These are phyloP conservation scores for Drosophila peninsularis DNA, from an alignment of 2,888 invertebrate genomes.

Conservation along the genomic window DNA sequence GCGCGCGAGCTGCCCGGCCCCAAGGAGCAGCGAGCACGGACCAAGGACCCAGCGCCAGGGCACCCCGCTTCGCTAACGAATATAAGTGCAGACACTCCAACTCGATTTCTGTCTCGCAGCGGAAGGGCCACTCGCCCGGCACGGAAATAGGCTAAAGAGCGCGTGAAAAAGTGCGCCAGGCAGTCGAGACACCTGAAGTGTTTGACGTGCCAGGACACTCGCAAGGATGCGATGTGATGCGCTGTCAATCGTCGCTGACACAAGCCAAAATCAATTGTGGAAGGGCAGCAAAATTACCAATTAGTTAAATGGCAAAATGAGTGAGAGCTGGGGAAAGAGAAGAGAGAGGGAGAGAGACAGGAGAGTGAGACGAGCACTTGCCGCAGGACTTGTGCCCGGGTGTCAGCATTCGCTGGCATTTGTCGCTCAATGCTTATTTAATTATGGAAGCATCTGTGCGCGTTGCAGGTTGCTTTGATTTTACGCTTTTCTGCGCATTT, in stretches of 20 bases:
- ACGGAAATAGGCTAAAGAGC: conserved; percentile 77
- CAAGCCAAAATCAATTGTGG: conserved; percentile 76
- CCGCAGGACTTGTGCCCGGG: conserved; percentile 54
- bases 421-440: conserved; percentile 72
- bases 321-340: conserved; percentile 41
- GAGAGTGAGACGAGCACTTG: conserved; percentile 1
- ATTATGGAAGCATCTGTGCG: conserved; percentile 81
- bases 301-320: conserved; percentile 79
- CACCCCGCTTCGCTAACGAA: conserved; percentile 62
- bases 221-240: conserved; percentile 8
- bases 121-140: conserved; percentile 51
- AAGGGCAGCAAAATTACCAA: conserved; percentile 75
- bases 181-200: conserved; percentile 60
- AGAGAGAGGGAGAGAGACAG: not conserved
- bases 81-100: conserved; percentile 44
- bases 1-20: conserved; percentile 12
- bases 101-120: conserved; percentile 23
- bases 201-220: conserved; percentile 43
- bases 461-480: conserved; percentile 79
- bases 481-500: conserved; percentile 77
- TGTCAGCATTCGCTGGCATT: conserved; percentile 24
- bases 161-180: conserved; percentile 61
- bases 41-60: conserved; percentile 17
- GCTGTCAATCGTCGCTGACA: conserved; percentile 74
- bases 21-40: not conserved